Conservation (phyloP, 2,113 vertebrate species). For the Vicugna pacos region DNA sequence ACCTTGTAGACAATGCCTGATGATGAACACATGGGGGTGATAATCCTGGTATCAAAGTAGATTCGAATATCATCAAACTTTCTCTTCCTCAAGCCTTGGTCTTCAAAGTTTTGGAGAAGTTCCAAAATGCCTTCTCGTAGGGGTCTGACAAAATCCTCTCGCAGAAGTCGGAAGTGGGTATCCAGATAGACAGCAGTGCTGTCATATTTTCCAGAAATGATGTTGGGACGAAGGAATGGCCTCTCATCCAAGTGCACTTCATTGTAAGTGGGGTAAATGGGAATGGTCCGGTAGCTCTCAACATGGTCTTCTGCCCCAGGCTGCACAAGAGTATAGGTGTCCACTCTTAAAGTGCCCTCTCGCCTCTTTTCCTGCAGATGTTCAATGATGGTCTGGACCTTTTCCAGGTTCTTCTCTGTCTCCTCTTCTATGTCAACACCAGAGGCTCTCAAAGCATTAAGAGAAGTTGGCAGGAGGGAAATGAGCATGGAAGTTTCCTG, state of each 20-base stretch:
- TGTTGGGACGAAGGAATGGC: slow-evolving; percentile 93
- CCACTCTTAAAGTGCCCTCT: slow-evolving; percentile 91
- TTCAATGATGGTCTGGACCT: slow-evolving; percentile 86
- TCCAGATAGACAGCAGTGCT: slow-evolving; percentile 93
- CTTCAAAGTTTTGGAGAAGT: slow-evolving; percentile 88
- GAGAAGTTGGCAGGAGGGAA: slow-evolving; percentile 88
- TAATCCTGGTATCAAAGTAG: slow-evolving; percentile 90
- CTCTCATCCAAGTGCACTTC: slow-evolving; percentile 90
- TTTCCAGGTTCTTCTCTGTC: slow-evolving; percentile 88
- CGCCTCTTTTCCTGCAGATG: slow-evolving; percentile 92
- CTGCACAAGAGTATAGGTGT: slow-evolving; percentile 88
- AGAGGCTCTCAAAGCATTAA: slow-evolving; percentile 89
- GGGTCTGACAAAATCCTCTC: slow-evolving; percentile 96
- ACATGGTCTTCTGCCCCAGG: slow-evolving; percentile 78
- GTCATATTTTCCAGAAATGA: slow-evolving; percentile 89
- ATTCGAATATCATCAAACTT: slow-evolving; percentile 94
- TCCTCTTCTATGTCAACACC: slow-evolving; percentile 89
- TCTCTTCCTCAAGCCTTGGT: slow-evolving; percentile 85
- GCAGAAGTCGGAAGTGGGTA: slow-evolving; percentile 96
- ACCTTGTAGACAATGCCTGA: slow-evolving; percentile 92
- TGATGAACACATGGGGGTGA: slow-evolving; percentile 89
- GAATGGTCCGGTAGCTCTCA: slow-evolving; percentile 89
- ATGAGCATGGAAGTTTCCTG: slow-evolving; percentile 89
- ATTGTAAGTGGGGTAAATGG: slow-evolving; percentile 92
- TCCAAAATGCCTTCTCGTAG: slow-evolving; percentile 94